Evolutionary conservation across 2,888 invertebrate genomes (phyloP).

Genomic region (Erebia epiphron): DNA sequence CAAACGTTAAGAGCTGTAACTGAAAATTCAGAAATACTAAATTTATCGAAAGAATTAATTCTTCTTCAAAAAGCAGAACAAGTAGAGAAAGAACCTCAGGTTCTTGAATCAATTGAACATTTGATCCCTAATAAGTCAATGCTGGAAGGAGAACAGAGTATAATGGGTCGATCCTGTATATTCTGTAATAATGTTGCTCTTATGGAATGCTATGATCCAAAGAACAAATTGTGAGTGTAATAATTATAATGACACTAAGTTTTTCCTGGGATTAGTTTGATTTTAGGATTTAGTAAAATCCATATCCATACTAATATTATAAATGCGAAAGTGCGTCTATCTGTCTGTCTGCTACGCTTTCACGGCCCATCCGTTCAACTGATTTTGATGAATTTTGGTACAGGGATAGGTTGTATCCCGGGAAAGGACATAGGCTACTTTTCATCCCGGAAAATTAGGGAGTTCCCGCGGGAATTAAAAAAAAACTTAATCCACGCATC

Average conservation of each 20-base stretch:
- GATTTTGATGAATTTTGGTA: too few relatives aligned
- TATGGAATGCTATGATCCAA: constrained; percentile 58
- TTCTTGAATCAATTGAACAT: constrained; percentile 22
- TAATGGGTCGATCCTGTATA: constrained; percentile 56
- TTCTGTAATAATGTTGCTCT: constrained; percentile 58
- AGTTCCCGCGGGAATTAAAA: too few relatives aligned
- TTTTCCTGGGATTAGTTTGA: neutral
- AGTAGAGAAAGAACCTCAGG: constrained; percentile 32
- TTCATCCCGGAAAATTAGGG: too few relatives aligned
- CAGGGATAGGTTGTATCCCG: too few relatives aligned
- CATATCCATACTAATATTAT: too few relatives aligned
- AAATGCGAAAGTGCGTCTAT: too few relatives aligned
- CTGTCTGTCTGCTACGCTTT: too few relatives aligned
- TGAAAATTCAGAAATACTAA: constrained; percentile 41
- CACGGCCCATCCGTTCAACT: too few relatives aligned
- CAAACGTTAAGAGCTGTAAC: constrained; percentile 34
- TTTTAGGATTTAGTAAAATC: too few relatives aligned
- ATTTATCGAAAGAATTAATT: constrained; percentile 46
- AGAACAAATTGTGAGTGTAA: constrained; percentile 59
- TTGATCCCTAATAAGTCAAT: constrained; percentile 34
- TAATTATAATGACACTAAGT: neutral
- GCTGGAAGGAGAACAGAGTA: constrained; percentile 29
- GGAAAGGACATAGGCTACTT: too few relatives aligned
- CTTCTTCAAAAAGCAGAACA: constrained; percentile 43
- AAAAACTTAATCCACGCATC: too few relatives aligned